phyloP scores from a whole-genome alignment of 2,113 vertebrate genomes.

The Apeltes quadracus region DNA sequence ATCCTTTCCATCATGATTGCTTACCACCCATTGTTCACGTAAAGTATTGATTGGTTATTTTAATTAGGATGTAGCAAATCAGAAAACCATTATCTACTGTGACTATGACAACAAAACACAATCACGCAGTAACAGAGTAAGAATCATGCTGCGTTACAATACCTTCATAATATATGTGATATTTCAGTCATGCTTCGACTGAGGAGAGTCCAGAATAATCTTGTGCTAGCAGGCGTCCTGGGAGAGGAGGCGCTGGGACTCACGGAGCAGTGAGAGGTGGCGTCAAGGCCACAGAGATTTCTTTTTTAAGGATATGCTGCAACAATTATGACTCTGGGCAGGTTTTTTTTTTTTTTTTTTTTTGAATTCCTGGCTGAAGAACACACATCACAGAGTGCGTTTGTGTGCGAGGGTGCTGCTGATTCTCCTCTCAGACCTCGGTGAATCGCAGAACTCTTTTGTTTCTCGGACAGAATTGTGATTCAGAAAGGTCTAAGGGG shows the following conservation, averaged over 20 bases:
- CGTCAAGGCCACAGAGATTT: slow-evolving; percentile 67
- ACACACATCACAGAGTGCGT: slow-evolving; percentile 47
- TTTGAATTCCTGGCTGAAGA: slow-evolving; percentile 48
- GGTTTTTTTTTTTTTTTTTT: slow-evolving; percentile 9
- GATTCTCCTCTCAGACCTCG: slow-evolving; percentile 53
- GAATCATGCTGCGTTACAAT: not conserved
- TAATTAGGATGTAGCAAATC: not conserved
- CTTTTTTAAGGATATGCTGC: slow-evolving; percentile 34
- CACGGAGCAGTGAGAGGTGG: slow-evolving; percentile 54
- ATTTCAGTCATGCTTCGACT: slow-evolving; percentile 31
- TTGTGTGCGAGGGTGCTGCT: slow-evolving; percentile 40
- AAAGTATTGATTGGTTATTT: not conserved
- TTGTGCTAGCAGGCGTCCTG: slow-evolving; percentile 48
- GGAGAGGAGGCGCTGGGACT: slow-evolving; percentile 44
- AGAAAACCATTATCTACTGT: not conserved
- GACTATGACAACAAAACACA: slow-evolving; percentile 3
- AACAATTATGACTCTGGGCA: slow-evolving; percentile 59
- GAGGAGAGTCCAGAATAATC: slow-evolving; percentile 53
- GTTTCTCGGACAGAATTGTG: slow-evolving; percentile 37
- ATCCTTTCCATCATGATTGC: not conserved
- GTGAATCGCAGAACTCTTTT: slow-evolving; percentile 10
- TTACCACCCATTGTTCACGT: not conserved
- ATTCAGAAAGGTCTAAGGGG: slow-evolving; percentile 41
- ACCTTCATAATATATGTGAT: slow-evolving; percentile 32
- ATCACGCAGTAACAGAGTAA: not conserved